Conservation (phyloP, 1,140 invertebrate species). For the Colletes gigas region DNA sequence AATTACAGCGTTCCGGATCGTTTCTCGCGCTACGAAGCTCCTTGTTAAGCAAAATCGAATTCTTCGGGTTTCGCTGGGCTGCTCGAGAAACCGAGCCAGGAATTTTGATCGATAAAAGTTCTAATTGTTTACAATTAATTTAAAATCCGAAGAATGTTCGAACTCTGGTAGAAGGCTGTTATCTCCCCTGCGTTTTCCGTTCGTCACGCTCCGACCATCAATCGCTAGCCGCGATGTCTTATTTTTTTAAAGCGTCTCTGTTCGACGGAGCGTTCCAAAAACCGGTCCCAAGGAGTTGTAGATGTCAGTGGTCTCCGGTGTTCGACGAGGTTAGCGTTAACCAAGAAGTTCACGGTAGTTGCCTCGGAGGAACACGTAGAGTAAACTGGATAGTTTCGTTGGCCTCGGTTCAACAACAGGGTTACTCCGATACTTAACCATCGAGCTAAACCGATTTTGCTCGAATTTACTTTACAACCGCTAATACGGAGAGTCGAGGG, state of each 20-base stretch:
- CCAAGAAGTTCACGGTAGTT: slow-evolving; percentile 34
- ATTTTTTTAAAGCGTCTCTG: neutral
- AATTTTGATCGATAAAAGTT: neutral
- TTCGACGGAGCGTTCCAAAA: neutral
- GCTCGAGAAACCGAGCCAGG: too few relatives aligned
- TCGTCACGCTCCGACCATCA: neutral
- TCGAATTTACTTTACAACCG: slow-evolving; percentile 42
- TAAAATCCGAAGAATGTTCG: too few relatives aligned
- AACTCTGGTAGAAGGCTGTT: too few relatives aligned
- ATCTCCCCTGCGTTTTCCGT: neutral
- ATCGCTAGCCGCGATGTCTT: slow-evolving; percentile 6
- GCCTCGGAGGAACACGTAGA: slow-evolving; percentile 37
- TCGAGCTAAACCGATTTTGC: slow-evolving; percentile 37
- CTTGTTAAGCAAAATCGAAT: neutral
- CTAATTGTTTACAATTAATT: too few relatives aligned
- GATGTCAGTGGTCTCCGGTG: slow-evolving; percentile 16
- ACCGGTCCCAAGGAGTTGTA: slow-evolving; percentile 1
- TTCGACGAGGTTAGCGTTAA: slow-evolving; percentile 54
- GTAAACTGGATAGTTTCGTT: slow-evolving; percentile 37
- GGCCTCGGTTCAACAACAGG: slow-evolving; percentile 59
- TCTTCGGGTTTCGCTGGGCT: neutral
- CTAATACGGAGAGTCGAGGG: neutral
- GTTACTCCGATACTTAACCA: slow-evolving; percentile 69
- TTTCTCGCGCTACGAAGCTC: neutral
- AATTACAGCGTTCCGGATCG: neutral